Base-by-base conservation (phyloP, 1,140 invertebrate species). In the Neodiprion lecontei region DNA sequence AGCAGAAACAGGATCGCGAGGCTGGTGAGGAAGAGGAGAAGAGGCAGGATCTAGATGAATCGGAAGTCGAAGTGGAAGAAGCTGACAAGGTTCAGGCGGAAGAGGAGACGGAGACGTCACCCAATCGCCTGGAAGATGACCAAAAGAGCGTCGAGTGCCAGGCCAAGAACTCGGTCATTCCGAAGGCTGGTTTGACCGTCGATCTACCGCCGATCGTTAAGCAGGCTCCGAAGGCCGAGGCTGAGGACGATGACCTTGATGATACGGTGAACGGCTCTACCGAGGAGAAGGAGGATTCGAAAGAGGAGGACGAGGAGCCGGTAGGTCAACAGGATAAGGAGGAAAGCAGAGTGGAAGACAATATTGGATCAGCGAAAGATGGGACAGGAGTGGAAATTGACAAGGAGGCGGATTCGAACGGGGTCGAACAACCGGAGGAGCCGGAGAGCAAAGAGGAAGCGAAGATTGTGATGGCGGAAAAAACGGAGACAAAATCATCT, bases 231-330 rank as follows among this genome's bases (percentile, higher is more conserved):
- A 68, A 70, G 48, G 28, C 75, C 67, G 78, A 90, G 74, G 93
- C 94, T 87, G 91, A 91, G 79, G 94, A 94, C 82, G 93, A 93
- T 0, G 93, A 93, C 0, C 82, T 93, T 70, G 82, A 94, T 53
- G 93, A 94, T 82, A 94, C 94, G 28, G 92, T 92, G 72, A 89
- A 91, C 78, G 89, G 91, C 21, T 91, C 72, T 40, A 49, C 91
- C 77, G 67, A 72, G 47, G 68, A 47, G 67, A 21, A 53, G 76
- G 67, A 47, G 48, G 70, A 61, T 12, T 23, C 40, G 28, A 40
- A 69, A 65, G 48, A 68, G 47, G 67, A 69, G 40, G 68, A 69
- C 53, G 53, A 61, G 53, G 53, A 61, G 11, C 7, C 12, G 53
- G 17, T 48, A 68, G 12, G n/a, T 47, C 2, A 74, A 66, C n/a